Base-by-base conservation (phyloP, 2,888 invertebrate genomes). In the Smittia aterrima region DNA sequence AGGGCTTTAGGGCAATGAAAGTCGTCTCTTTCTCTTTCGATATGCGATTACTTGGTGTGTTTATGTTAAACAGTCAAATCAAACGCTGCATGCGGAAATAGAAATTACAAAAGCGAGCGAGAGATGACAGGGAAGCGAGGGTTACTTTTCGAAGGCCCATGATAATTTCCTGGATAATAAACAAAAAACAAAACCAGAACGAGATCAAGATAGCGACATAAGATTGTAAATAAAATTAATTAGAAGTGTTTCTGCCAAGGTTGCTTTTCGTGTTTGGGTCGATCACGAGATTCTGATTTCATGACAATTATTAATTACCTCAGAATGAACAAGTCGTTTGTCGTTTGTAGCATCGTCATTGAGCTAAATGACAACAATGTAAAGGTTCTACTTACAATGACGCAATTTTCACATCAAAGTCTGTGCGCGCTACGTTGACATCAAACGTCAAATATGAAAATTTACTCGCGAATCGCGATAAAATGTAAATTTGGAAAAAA, bases 271-370 rank as follows among this genome's bases (percentile, higher is more conserved):
- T 47, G 47, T 47, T 47, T 32, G 47, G 47, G 11, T 47, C 16
- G 13, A 47, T 47, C 47, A 16, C 47, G 47, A 47, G 16, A 47
- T 47, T 47, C 47, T 18, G n/a, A n/a, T 16, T 66, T 40, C 53
- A 38, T 40, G 27, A 72, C 40, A 38, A 38, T 62, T 54, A 72
- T 72, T 72, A 72, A 72, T 72, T 72, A 24, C 32, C 20, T 58
- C 20, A 72, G 72, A 58, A 72, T 70, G 70, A 72, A 62, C 38
- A 62, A 62, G 72, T 62, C 54, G 72, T 62, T 72, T 72, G 22
- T 53, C 58, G 32, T 58, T 24, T 20, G 9, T 58, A 27, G 58
- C 54, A 54, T 20, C 32, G 72, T 62, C 72, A 72, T 62, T 72
- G 70, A 70, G 20, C 13, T 16, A 20, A 20, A 20, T 32, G 54